Percentiles rank a stretch among this genome's conserved stretches.
Conservation (phyloP, 2,113 vertebrate genomes). For the Oryzias woworae region DNA sequence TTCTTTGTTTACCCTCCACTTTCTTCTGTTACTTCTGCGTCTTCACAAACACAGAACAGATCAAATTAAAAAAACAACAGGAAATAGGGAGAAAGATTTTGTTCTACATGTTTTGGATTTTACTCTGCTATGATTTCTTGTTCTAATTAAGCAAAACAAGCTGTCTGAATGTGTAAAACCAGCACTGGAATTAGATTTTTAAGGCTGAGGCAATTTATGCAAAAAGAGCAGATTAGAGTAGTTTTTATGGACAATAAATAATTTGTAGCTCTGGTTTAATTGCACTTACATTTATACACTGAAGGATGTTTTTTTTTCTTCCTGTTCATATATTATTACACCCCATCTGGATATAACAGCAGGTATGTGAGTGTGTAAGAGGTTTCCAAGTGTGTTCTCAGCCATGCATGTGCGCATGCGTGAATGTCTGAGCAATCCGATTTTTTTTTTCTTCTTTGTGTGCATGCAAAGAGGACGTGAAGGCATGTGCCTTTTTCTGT, state of each 20-base stretch:
- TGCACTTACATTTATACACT: not conserved
- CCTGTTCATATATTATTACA: conserved; percentile 34
- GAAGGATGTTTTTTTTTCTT: conserved; percentile 6
- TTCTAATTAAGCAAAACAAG: not conserved
- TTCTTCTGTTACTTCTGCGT: conserved; percentile 5
- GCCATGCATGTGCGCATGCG: conserved; percentile 47
- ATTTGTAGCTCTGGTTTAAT: not conserved
- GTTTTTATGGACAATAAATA: not conserved
- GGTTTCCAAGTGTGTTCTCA: conserved; percentile 38
- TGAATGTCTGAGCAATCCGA: conserved; percentile 67
- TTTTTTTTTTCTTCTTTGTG: conserved; percentile 66
- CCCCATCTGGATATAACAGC: conserved; percentile 19
- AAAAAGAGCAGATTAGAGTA: not conserved
- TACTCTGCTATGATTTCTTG: not conserved
- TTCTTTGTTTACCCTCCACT: conserved; percentile 29
- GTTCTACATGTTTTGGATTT: not conserved
- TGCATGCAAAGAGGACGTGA: conserved; percentile 72
- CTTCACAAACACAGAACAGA: not conserved
- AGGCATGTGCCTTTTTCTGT: conserved; percentile 76
- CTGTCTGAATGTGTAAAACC: not conserved
- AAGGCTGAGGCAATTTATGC: not conserved
- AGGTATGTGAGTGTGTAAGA: conserved; percentile 43
- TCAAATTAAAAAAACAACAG: not conserved
- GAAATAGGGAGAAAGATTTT: not conserved
- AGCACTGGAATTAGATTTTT: not conserved